Base-by-base conservation (phyloP, 37 sponge, comb jelly and placozoan genomes). In the Amphimedon queenslandica region DNA sequence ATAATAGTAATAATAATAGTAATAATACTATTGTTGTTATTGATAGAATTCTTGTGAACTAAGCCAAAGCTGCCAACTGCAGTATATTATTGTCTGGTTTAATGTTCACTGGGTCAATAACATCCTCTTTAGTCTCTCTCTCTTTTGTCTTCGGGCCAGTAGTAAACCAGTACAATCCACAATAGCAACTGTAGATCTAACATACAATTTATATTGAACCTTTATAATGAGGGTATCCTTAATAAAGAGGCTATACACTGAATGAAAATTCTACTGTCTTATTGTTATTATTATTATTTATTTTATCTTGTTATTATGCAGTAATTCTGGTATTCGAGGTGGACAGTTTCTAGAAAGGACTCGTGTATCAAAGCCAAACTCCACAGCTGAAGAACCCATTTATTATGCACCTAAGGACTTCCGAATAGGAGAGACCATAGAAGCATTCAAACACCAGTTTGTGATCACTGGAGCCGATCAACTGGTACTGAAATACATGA, bases 321-420 rank as follows among this genome's bases (percentile, higher is more conserved):
- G 97, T 66, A 96, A 96, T 80, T 84, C 98, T 67, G 98, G 98
- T 16, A 96, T 96, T 30, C 55, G 89, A 0, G 98, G 86, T 41
- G 98, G 98, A 42, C 86, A 90, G 71, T 96, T 96, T 68, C 84
- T 96, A 11, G 94, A 93, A 66, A 61, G 82, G 35, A 90, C 82
- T 6, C 71, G 80, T 63, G 91, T 93, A 5, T 56, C 80, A 40
- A 96, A 93, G 58, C 94, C 94, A 0, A 88, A 86, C 33, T 82
- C 79, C 40, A 53, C 81, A 33, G 29, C 83, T 1, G 87, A 96
- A 53, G 77, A 77, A 4, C 94, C 93, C 4, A 80, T 79, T 23
- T 96, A 73, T 75, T 96, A 96, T 67, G 58, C 63, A 20, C 94
- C 98, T 0, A 83, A 84, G 34, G 92, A 96, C 66, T 82, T 96